Conservation (phyloP, 1,140 invertebrate genomes). For the Euwallacea similis region DNA sequence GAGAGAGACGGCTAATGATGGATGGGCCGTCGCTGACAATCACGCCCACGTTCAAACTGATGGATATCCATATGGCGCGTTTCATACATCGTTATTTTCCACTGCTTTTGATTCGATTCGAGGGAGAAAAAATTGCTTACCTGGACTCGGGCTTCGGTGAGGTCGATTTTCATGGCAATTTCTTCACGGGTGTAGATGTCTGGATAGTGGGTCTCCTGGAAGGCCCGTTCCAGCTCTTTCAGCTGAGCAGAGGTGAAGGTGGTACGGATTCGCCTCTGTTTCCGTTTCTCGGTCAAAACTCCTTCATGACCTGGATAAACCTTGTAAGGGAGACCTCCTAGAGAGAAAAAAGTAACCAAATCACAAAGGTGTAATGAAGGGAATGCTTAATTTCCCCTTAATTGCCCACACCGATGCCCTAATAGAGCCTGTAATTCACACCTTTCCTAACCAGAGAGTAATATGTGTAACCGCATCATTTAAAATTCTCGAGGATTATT, state of each 20-base stretch:
- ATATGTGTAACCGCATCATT: slow-evolving; percentile 6
- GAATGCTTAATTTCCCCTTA: not conserved
- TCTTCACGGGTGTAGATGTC: slow-evolving; percentile 99
- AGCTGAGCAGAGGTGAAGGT: slow-evolving; percentile 96
- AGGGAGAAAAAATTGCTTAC: slow-evolving; percentile 60
- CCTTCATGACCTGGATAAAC: slow-evolving; percentile 84
- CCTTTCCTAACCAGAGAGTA: not conserved
- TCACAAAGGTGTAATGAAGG: not conserved
- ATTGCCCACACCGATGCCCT: not conserved
- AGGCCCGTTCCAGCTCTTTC: slow-evolving; percentile 94
- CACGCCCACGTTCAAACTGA: slow-evolving; percentile 15
- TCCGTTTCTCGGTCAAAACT: slow-evolving; percentile 83
- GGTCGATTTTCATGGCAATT: slow-evolving; percentile 96
- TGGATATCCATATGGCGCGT: not conserved
- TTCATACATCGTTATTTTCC: not conserved
- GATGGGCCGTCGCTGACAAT: slow-evolving; percentile 29
- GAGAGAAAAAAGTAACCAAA: slow-evolving; percentile 39
- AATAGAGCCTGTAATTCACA: not conserved
- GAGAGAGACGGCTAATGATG: slow-evolving; percentile 19
- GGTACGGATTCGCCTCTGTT: slow-evolving; percentile 91
- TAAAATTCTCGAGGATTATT: slow-evolving; percentile 7
- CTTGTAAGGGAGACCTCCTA: slow-evolving; percentile 84
- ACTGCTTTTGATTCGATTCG: not conserved
- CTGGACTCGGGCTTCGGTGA: slow-evolving; percentile 98
- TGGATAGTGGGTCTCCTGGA: slow-evolving; percentile 97